These are phyloP conservation scores for Anarrhichthys ocellatus DNA, from an alignment of 2,113 vertebrate genomes.

Conservation along the genomic window DNA sequence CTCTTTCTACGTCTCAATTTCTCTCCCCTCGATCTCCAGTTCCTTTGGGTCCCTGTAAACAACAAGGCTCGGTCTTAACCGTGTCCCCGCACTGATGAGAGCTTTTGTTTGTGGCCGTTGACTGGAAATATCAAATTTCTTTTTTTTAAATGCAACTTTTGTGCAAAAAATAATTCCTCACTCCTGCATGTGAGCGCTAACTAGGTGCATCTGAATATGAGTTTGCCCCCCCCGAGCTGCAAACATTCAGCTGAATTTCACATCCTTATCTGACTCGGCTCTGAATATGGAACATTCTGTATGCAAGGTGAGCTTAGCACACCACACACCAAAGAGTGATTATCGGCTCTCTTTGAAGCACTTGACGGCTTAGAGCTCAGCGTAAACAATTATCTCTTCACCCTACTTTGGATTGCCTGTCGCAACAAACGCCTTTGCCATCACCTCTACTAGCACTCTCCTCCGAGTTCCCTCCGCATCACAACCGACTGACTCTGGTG, in stretches of 20 bases:
- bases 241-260: constrained; percentile 61
- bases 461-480: constrained; percentile 1
- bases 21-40: background rate
- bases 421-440: constrained; percentile 75
- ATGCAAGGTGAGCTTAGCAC: constrained; percentile 64
- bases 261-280: constrained; percentile 55
- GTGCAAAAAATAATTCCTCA: constrained; percentile 12
- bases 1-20: constrained; percentile 22
- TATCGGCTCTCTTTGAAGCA: constrained; percentile 69
- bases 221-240: constrained; percentile 28
- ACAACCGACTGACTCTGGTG: background rate
- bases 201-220: constrained; percentile 23
- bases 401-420: constrained; percentile 82
- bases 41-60: constrained; percentile 3
- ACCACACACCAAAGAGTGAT: constrained; percentile 58
- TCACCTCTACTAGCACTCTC: constrained; percentile 47
- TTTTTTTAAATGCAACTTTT: constrained; percentile 33
- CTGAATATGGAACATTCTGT: constrained; percentile 64
- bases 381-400: constrained; percentile 74
- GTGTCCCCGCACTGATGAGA: background rate
- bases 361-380: constrained; percentile 67
- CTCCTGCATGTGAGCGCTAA: constrained; percentile 35
- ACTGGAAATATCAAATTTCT: constrained; percentile 26
- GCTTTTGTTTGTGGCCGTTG: constrained; percentile 38
- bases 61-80: constrained; percentile 12